Conservation (phyloP, 1,140 invertebrate species). For the Apis florea region DNA sequence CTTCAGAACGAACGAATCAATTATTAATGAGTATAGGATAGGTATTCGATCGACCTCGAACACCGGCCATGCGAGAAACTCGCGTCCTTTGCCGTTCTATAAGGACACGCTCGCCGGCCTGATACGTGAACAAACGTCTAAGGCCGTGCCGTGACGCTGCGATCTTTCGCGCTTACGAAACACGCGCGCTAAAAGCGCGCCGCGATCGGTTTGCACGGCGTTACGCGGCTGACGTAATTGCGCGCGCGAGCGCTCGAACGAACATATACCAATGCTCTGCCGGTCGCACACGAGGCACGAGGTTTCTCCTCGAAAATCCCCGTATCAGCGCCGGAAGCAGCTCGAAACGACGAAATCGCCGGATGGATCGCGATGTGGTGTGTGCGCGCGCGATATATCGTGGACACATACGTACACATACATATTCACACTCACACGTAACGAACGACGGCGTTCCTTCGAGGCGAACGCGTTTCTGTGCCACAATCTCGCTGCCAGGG, state of each 20-base stretch:
- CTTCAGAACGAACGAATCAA: background rate
- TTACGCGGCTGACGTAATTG: slow-evolving; percentile 59
- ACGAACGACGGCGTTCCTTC: slow-evolving; percentile 18
- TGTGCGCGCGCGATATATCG: background rate
- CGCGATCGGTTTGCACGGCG: slow-evolving; percentile 42
- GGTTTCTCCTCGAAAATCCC: slow-evolving; percentile 18
- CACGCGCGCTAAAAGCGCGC: slow-evolving; percentile 28
- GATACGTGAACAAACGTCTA: slow-evolving; percentile 13
- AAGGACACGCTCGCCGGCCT: slow-evolving; percentile 22
- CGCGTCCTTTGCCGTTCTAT: slow-evolving; percentile 48
- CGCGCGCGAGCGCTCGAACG: slow-evolving; percentile 29
- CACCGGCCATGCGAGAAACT: slow-evolving; percentile 48
- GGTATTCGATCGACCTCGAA: slow-evolving; percentile 45
- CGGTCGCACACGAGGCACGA: background rate
- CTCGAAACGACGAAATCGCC: slow-evolving; percentile 35
- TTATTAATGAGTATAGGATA: slow-evolving; percentile 21
- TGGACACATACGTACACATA: background rate
- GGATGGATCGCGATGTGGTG: slow-evolving; percentile 4
- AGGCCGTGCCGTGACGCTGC: slow-evolving; percentile 19
- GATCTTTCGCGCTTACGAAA: slow-evolving; percentile 43
- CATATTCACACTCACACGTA: too few species aligned
- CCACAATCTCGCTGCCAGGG: slow-evolving; percentile 41
- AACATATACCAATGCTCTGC: background rate
- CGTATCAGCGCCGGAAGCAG: slow-evolving; percentile 30
- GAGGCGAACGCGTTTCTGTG: slow-evolving; percentile 36